A percentile compares a stretch with the other conserved stretches of the same genome.
These are phyloP conservation scores for Trichechus manatus DNA, from an alignment of 2,113 vertebrate genomes.

Conservation along the genomic window DNA sequence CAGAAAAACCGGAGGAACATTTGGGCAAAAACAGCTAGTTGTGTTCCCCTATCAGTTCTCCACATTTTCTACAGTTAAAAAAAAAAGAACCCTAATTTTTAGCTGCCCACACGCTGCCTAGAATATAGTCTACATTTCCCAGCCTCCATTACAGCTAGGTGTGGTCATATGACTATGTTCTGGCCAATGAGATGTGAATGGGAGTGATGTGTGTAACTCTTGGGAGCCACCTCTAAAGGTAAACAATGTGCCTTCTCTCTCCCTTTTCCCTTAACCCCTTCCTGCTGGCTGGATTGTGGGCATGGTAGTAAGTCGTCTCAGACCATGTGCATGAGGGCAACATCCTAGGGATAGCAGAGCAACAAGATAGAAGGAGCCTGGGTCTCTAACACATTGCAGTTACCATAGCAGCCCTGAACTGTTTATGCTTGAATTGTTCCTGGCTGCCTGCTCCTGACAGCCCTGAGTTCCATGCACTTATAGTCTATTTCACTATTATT, in stretches of 20 bases:
- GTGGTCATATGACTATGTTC: not conserved
- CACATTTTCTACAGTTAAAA: not conserved
- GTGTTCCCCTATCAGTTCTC: not conserved
- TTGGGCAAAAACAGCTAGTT: not conserved
- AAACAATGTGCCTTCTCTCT: not conserved
- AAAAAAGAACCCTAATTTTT: not conserved
- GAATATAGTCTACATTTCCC: constrained; percentile 18
- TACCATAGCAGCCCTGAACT: not conserved
- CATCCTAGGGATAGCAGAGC: not conserved
- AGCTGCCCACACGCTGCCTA: not conserved
- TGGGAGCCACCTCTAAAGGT: not conserved
- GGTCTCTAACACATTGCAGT: not conserved
- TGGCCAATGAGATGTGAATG: not conserved
- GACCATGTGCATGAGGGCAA: not conserved
- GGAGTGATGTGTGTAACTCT: not conserved
- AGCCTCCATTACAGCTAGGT: not conserved
- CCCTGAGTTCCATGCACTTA: not conserved
- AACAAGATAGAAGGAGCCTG: not conserved
- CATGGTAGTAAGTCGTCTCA: not conserved
- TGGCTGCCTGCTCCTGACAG: not conserved
- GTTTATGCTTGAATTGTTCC: not conserved
- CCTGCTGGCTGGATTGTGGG: not conserved
- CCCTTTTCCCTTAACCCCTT: not conserved
- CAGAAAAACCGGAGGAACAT: not conserved
- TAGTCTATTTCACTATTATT: not conserved